Evolutionary conservation across 1,140 invertebrate species (phyloP).

Genomic region (Drosophila melanogaster): DNA sequence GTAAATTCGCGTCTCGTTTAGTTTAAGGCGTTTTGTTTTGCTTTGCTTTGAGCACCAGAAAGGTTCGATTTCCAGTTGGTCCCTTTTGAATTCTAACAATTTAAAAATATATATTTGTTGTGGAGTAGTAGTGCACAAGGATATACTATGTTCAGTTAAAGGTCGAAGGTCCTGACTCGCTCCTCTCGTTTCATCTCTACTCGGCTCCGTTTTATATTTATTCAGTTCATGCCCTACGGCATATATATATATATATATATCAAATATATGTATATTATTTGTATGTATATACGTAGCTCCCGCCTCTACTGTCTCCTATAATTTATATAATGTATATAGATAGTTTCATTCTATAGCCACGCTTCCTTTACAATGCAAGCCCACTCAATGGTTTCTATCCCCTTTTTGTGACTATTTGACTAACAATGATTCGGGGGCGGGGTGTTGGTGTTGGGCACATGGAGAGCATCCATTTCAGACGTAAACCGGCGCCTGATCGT

Average conservation of each 20-base stretch:
- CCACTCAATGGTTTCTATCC: constrained; percentile 4
- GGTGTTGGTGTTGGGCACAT: constrained; percentile 1
- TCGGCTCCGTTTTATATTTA: constrained; percentile 62
- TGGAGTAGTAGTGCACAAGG: constrained; percentile 7
- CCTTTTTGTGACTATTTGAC: constrained; percentile 78
- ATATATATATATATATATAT: constrained; percentile 46
- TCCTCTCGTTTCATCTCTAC: constrained; percentile 17
- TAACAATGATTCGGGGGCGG: constrained; percentile 52
- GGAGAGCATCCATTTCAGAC: constrained; percentile 86
- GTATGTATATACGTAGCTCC: constrained; percentile 45
- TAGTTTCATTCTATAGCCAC: constrained; percentile 44
- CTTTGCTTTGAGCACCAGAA: constrained; percentile 76
- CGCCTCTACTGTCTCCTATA: constrained; percentile 49
- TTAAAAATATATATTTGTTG: constrained; percentile 37
- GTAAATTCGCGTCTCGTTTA: constrained; percentile 72
- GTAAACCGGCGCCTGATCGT: constrained; percentile 93
- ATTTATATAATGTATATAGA: constrained; percentile 52
- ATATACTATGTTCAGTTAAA: constrained; percentile 24
- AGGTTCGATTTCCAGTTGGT: constrained; percentile 51
- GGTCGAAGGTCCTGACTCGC: constrained; percentile 17
- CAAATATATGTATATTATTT: constrained; percentile 35
- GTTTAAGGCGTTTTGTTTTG: constrained; percentile 55
- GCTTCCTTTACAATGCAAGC: constrained; percentile 4
- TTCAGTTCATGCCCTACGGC: constrained; percentile 75
- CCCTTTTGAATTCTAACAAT: constrained; percentile 35